Conservation (phyloP, 2,113 vertebrate species). For the Naja naja region DNA sequence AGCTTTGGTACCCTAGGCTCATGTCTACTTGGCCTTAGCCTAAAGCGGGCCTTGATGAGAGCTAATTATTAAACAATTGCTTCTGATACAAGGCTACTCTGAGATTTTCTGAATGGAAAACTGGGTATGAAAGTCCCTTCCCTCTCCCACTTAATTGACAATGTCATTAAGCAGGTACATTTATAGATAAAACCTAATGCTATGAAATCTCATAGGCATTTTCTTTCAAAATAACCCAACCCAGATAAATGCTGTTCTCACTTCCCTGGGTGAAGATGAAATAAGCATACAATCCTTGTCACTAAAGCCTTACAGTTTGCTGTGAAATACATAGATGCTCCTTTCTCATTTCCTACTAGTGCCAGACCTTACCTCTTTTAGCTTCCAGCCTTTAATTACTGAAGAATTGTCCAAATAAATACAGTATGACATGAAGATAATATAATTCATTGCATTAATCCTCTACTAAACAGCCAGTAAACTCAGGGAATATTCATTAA, state of each 20-base stretch:
- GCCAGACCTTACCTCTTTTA: constrained; percentile 12
- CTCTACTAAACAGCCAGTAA: neutral
- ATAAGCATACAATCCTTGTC: neutral
- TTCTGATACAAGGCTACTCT: neutral
- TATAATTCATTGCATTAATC: neutral
- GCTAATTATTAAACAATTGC: neutral
- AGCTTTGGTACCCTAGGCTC: neutral
- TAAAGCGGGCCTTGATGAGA: neutral
- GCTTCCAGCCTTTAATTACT: constrained; percentile 1
- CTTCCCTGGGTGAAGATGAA: neutral
- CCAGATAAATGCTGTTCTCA: neutral
- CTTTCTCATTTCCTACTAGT: neutral
- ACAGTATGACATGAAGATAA: neutral
- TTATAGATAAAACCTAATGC: neutral
- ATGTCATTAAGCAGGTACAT: neutral
- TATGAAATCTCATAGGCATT: neutral
- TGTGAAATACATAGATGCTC: neutral
- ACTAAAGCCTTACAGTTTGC: constrained; percentile 12
- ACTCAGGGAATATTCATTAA: neutral
- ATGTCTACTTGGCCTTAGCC: neutral
- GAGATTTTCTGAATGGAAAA: neutral
- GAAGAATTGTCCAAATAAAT: neutral
- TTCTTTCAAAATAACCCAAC: neutral
- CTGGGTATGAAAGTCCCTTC: neutral
- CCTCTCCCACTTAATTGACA: neutral